Evolutionary conservation across 2,113 vertebrate species (phyloP), one percentile per base, ranked within the genome.

Genomic region (Cephalopholis sonnerati): DNA sequence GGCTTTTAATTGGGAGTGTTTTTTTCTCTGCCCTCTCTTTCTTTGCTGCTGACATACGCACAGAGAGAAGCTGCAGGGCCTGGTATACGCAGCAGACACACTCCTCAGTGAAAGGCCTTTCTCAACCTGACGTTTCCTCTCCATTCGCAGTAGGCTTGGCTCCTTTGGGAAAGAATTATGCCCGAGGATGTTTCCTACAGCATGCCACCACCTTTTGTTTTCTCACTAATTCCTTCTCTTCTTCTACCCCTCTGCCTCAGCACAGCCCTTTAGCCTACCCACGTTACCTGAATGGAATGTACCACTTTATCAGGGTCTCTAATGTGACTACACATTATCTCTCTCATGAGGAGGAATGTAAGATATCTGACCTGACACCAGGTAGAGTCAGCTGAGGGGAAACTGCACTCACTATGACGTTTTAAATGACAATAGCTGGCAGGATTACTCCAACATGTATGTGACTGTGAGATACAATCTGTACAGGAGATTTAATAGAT

Each of bases 171-270:
- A 72, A 61, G 62, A 25, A 44, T 41, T 63, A 44, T 7, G 36
- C 84, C 83, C 2, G 46, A 44, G 89, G 87, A 36, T 53, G 54
- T 83, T 80, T 81, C 74, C 58, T 62, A 50, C 55, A 75, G 66
- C 79, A 76, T 4, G 62, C 76, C 29, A 57, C 77, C 57, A 82
- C 77, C 86, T 83, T 65, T 77, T 86, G 53, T 80, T 83, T 54
- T 73, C 77, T 10, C 66, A n/a, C 63, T 3, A 24, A 67, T 59
- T 57, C 24, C 53, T 25, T 12, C 59, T 66, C 32, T 51, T 70
- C 58, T 64, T 24, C 68, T 55, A 16, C 63, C 29, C 25, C 2
- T 32, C 53, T 17, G 27, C 54, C 32, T 44, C 67, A 25, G 29
- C 18, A 22, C 27, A 39, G 41, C 22, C 48, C 53, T 46, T 18